Evolutionary conservation across 2,888 invertebrate genomes (phyloP), one percentile per base, ranked within the genome.

Genomic region (Tridacna crocea): DNA sequence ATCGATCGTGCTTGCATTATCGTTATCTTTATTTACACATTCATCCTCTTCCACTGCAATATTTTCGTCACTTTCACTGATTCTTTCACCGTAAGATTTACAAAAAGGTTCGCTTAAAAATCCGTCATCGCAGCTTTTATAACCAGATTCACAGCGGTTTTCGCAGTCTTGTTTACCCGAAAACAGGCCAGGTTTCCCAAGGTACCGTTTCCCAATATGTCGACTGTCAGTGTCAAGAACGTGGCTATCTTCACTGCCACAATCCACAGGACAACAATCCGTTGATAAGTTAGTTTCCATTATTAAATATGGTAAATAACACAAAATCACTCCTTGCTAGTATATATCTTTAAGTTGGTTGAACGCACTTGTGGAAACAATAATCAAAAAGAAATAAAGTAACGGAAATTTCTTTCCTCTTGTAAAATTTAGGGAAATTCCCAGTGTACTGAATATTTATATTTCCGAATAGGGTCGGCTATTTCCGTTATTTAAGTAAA

Each of bases 101-200:
- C 19, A 13, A 17, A 15, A 8, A 36, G 36, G 19, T 13, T 47
- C 74, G 27, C 74, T 74, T 17, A 46, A 47, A 12, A 36, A 61
- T 10, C 22, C 51, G 22, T 70, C 70, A 24, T 70, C 70, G 22
- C 24, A 48, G 22, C 74, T 74, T 60, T 22, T 61, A 46, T 61
- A 61, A 24, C 74, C 74, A 47, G 74, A 74, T 17, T 74, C 74
- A 63, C 70, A 70, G 48, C 70, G 70, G 24, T 51, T 48, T 10
- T 70, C 70, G 22, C 51, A 70, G 70, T 70, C 70, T 51, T 70
- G 48, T 70, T 70, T 66, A 66, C 47, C 47, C 4, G 19, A 19
- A 0, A n/a, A 46, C 13, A 36, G 24, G 26, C 26, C 63, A 10
- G 26, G n/a, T 10, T 55, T 55, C 19, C n/a, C n/a, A n/a, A n/a